Evolutionary conservation across 2,797 vertebrate genomes (phyloP), one percentile per base, ranked within the genome.

Genomic region (Nyctibius grandis): DNA sequence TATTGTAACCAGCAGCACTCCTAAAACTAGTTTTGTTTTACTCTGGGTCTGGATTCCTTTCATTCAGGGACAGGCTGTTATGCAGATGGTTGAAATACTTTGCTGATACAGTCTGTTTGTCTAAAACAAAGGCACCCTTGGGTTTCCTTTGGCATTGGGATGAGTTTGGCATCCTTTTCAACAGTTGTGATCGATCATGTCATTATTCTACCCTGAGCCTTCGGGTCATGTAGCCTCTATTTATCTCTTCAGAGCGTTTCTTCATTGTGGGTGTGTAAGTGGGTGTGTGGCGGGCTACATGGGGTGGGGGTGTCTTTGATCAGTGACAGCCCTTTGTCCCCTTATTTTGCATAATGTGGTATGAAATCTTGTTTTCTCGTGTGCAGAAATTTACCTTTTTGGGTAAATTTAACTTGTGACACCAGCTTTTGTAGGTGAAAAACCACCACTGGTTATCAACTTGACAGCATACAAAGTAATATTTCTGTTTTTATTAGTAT

Each of bases 51-150:
- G 5, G 48, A 34, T 92, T 81, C 67, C 44, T 86, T 86, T 45
- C n/a, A 21, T 36, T 73, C 48, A 51, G 48, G 28, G 28, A 11
- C 69, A 51, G 51, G 13, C 38, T 44, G 9, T 81, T 93, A n/a
- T 3, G 22, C 31, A 59, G 78, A 72, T 3, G 5, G 10, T 29
- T 63, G 31, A 70, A 84, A 77, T 64, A 12, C 61, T 88, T 81
- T 36, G 65, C 64, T 72, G 61, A 51, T 63, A 18, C 12, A 74
- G 72, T 64, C 47, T 48, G 48, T 90, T 92, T 91, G 34, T 74
- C 57, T 84, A 60, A 91, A 92, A 75, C 69, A 91, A 86, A 91
- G 84, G 45, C 80, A 86, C 48, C 60, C 42, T 80, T 86, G 69
- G 40, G 40, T 95, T 95, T 91, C 44, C 45, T 81, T 86, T 70